Base-by-base conservation (phyloP, 2,797 vertebrate species). In the Mus spretus region DNA sequence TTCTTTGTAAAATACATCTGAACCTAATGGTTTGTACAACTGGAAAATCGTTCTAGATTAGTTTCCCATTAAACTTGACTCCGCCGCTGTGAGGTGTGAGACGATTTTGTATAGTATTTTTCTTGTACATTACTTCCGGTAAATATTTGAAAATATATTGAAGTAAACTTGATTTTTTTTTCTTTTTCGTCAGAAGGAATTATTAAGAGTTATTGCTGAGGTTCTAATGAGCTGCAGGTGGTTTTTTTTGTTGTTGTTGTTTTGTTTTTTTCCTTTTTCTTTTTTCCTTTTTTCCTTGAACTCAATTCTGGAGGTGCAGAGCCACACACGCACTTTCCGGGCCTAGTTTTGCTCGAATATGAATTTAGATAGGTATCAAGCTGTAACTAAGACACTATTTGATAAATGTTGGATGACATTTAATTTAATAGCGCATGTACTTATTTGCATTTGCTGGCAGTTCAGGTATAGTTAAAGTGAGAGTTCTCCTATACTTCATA, bases 81-180 rank as follows among this genome's bases (percentile, higher is more conserved):
- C 99, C 98, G 98, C 99, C 99, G 97, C 93, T 99, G 98, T 99
- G 99, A 98, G 98, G 99, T 99, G 99, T 98, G 99, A 99, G 99
- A 99, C 99, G 98, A 99, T 99, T 99, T 99, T 99, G 99, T 99
- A 99, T 99, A 99, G 99, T 99, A 99, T 99, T 99, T 99, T 99
- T 99, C 99, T 99, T 99, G 99, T 99, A 99, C 98, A 99, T 99
- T 99, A 99, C 99, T 99, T 99, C 99, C 99, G 99, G 99, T 99
- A 99, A 99, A 99, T 99, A 99, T 99, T 99, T 99, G 99, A 99
- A 99, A 99, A 99, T 99, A 99, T 99, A 99, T 99, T 98, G 98
- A 99, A 99, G 99, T 99, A 99, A 99, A 99, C 98, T 99, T 99
- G 98, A 99, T 98, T 94, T 98, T 97, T 95, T 92, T 98, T 24